These are phyloP conservation scores for Anagrus nilaparvatae DNA, from an alignment of 1,140 invertebrate genomes.

Conservation along the genomic window DNA sequence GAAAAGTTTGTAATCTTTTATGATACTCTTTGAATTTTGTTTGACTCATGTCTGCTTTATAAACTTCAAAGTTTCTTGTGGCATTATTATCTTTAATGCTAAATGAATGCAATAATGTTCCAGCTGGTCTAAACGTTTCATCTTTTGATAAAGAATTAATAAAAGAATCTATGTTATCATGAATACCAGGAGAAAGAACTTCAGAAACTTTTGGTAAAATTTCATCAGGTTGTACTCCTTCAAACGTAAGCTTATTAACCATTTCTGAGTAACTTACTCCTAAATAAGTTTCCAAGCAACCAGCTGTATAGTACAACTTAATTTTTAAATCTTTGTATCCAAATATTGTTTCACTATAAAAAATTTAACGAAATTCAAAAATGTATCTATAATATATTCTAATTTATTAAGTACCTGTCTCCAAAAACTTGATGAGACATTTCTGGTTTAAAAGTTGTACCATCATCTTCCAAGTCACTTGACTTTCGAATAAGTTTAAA, in stretches of 20 bases:
- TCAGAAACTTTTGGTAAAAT: slow-evolving; percentile 58
- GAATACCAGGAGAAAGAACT: slow-evolving; percentile 51
- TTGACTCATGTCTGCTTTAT: slow-evolving; percentile 56
- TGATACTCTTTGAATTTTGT: slow-evolving; percentile 73
- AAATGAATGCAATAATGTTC: slow-evolving; percentile 52
- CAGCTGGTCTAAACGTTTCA: slow-evolving; percentile 58
- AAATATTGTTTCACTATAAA: slow-evolving; percentile 77
- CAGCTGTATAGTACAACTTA: slow-evolving; percentile 73
- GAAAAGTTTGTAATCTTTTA: slow-evolving; percentile 77
- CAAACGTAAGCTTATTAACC: slow-evolving; percentile 42
- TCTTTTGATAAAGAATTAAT: slow-evolving; percentile 56
- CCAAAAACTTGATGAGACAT: slow-evolving; percentile 95
- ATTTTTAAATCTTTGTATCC: slow-evolving; percentile 79
- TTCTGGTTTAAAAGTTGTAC: slow-evolving; percentile 65
- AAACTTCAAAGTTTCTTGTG: slow-evolving; percentile 69
- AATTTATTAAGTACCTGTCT: slow-evolving; percentile 48
- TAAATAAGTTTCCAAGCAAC: slow-evolving; percentile 63
- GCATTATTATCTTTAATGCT: slow-evolving; percentile 35
- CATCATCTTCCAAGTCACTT: slow-evolving; percentile 62
- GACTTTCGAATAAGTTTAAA: slow-evolving; percentile 64
- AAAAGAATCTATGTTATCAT: slow-evolving; percentile 63
- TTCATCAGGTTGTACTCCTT: slow-evolving; percentile 68
- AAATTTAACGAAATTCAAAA: slow-evolving; percentile 17
- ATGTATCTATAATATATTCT: background rate
- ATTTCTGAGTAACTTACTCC: slow-evolving; percentile 54